Conservation (phyloP, 2,888 invertebrate species). For the Erebia ligea region DNA sequence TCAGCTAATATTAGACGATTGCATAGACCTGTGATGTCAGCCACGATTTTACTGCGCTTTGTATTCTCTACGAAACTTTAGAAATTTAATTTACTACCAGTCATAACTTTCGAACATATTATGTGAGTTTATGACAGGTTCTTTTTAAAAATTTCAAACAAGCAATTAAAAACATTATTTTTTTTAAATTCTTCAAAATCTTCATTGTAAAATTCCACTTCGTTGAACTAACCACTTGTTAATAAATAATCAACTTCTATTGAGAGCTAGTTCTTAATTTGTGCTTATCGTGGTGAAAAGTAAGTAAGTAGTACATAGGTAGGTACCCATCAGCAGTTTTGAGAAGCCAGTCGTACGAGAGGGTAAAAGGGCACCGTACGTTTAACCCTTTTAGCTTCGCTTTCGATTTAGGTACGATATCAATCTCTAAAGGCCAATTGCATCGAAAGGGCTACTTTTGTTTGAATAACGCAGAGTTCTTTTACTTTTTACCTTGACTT, state of each 20-base stretch:
- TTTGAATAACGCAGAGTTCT: no score
- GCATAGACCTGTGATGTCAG: conserved; percentile 57
- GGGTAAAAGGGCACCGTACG: conserved; percentile 5
- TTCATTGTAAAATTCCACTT: not conserved
- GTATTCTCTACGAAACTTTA: conserved; percentile 7
- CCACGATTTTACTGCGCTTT: conserved; percentile 44
- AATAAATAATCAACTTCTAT: not conserved
- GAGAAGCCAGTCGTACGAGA: conserved; percentile 6
- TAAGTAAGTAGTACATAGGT: not conserved
- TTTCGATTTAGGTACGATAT: conserved; percentile 19
- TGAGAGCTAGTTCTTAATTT: not conserved
- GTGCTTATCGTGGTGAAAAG: not conserved
- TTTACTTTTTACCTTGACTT: no score
- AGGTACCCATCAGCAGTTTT: not conserved
- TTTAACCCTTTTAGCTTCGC: conserved; percentile 24
- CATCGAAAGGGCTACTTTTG: no score
- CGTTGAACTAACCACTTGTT: not conserved
- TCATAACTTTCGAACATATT: not conserved
- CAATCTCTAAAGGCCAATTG: not conserved
- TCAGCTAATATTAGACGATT: conserved; percentile 60
- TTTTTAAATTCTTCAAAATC: not conserved
- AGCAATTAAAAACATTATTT: not conserved
- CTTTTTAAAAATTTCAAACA: not conserved
- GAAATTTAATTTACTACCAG: conserved; percentile 14
- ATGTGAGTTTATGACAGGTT: not conserved